Conservation (phyloP, 1,140 invertebrate genomes). For the Listronotus bonariensis region DNA sequence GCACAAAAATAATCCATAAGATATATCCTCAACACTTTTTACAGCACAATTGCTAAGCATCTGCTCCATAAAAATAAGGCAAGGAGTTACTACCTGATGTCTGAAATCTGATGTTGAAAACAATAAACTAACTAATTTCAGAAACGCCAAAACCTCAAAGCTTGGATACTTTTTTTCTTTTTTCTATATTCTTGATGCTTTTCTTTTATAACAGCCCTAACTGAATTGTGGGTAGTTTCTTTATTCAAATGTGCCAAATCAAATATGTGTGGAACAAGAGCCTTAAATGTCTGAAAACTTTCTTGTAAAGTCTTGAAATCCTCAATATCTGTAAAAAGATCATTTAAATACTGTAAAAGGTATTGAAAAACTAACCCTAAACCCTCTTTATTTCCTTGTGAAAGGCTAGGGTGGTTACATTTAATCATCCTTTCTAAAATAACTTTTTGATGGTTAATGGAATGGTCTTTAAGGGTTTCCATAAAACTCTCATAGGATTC, state of each 20-base stretch:
- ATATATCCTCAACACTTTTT: constrained; percentile 67
- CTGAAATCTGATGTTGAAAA: constrained; percentile 89
- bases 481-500: constrained; percentile 69
- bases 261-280: constrained; percentile 71
- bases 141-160: constrained; percentile 76
- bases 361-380: constrained; percentile 73
- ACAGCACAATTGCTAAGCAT: constrained; percentile 70
- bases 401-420: constrained; percentile 79
- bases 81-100: constrained; percentile 84
- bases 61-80: constrained; percentile 80
- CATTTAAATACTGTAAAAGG: constrained; percentile 76
- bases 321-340: constrained; percentile 60
- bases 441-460: constrained; percentile 65
- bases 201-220: constrained; percentile 73
- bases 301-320: constrained; percentile 57
- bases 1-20: constrained; percentile 78
- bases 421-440: constrained; percentile 84
- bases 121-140: constrained; percentile 76
- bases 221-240: constrained; percentile 65
- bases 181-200: constrained; percentile 72
- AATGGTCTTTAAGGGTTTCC: constrained; percentile 65
- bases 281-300: constrained; percentile 66
- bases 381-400: constrained; percentile 76
- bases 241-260: constrained; percentile 74
- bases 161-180: constrained; percentile 66